phyloP scores from a whole-genome alignment of 2,113 vertebrate genomes.

The Thryonomys swinderianus region DNA sequence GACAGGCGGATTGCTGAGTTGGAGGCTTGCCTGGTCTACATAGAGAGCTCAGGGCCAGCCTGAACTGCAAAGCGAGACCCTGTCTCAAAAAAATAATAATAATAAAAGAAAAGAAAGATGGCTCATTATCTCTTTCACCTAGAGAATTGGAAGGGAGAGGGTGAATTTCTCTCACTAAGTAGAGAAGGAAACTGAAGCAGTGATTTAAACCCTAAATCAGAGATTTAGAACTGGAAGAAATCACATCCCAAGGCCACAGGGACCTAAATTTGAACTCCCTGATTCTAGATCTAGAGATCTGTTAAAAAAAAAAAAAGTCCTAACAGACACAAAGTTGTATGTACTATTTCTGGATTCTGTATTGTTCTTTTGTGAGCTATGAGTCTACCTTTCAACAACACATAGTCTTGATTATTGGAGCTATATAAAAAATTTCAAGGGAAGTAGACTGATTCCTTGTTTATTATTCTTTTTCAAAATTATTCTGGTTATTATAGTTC shows the following conservation, averaged over 20 bases:
- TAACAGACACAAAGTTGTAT: neutral
- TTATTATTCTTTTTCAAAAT: neutral
- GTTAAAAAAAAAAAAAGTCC: constrained; percentile 8
- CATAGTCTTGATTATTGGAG: neutral
- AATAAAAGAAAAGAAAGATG: neutral
- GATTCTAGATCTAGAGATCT: neutral
- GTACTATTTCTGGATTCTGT: neutral
- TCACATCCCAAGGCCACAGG: neutral
- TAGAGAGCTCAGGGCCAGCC: too few species aligned
- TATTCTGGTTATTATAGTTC: neutral
- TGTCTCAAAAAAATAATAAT: too few species aligned
- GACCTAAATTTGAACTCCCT: neutral
- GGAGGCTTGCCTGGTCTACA: too few species aligned
- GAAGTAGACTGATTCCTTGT: neutral
- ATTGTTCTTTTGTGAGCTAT: neutral
- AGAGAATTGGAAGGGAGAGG: neutral
- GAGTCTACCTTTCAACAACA: neutral
- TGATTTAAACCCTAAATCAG: neutral
- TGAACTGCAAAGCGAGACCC: too few species aligned
- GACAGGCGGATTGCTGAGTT: too few species aligned
- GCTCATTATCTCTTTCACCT: neutral
- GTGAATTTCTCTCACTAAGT: neutral
- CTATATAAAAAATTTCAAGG: neutral
- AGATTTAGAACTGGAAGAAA: neutral
- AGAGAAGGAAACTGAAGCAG: neutral